Base-by-base conservation (phyloP, 2,888 invertebrate species). In the Drosophila nr. perissopoda region DNA sequence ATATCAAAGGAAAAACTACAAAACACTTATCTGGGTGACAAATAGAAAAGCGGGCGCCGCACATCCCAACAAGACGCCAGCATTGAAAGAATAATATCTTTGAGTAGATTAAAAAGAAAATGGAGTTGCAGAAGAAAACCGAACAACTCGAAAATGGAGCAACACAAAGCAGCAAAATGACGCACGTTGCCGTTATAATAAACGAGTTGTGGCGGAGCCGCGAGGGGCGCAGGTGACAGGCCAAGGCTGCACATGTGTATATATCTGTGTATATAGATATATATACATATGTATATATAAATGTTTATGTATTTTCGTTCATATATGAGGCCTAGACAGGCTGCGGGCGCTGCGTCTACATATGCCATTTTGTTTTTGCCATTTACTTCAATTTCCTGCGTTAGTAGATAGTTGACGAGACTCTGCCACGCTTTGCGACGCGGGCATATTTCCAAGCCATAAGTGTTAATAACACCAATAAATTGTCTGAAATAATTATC, bases 1-100 rank as follows among this genome's bases (percentile, higher is more conserved):
- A 77, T 87, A 87, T 87, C 86, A 87, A 87, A 87, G 89, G 76
- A 72, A 82, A 83, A 78, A 89, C 86, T 89, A 87, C 86, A 87
- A 87, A 85, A 89, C 86, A 87, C 89, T 87, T 87, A 87, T 89
- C 88, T 84, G 89, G 83, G 86, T 89, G 86, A 87, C 86, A 87
- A 87, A 87, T 87, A 87, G 88, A 87, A 88, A 86, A 87, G 79
- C 81, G 73, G 68, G 79, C 67, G 59, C 70, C 53, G 63, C 53
- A 53, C 49, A 40, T 34, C 31, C 46, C 59, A 53, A 51, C 76
- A 63, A 40, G 76, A 69, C 74, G 60, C 51, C 73, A 74, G 77
- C 88, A 88, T 82, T 81, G 76, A 88, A 88, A 82, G 86, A 85
- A 82, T 82, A 89, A 82, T 87, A 85, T 89, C 85, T 89, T 63